Evolutionary conservation across 1,140 invertebrate genomes (phyloP).

Genomic region (Brachionus calyciflorus): DNA sequence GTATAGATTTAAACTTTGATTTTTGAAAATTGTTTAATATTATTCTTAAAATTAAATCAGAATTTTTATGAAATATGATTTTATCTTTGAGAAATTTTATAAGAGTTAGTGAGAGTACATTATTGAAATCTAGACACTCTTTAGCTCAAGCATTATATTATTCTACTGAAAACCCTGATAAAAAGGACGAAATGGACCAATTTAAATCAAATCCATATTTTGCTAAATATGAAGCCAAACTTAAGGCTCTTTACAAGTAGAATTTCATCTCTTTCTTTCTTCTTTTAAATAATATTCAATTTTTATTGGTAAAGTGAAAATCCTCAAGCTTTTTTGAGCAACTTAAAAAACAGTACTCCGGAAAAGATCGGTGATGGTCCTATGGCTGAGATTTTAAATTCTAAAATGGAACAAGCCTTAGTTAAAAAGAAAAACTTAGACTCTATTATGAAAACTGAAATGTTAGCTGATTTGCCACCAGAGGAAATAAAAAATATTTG

Average conservation of each 20-base stretch:
- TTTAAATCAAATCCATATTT: slow-evolving; percentile 44
- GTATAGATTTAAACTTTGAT: neutral
- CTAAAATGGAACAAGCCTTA: slow-evolving; percentile 21
- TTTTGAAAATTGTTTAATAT: neutral
- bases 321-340: neutral
- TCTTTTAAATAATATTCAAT: too few relatives aligned
- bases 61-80: neutral
- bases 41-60: neutral
- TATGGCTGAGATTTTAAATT: neutral
- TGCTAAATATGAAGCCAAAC: slow-evolving; percentile 36
- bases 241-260: slow-evolving; percentile 43
- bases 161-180: neutral
- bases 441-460: slow-evolving; percentile 27
- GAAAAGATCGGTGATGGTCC: slow-evolving; percentile 42
- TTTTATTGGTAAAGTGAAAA: slow-evolving; percentile 43
- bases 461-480: neutral
- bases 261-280: too few relatives aligned
- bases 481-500: slow-evolving; percentile 45
- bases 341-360: slow-evolving; percentile 11
- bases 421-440: slow-evolving; percentile 18
- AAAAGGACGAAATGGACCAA: slow-evolving; percentile 6
- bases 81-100: neutral
- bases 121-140: neutral
- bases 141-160: neutral
- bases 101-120: neutral